Percentiles rank a stretch among this genome's conserved stretches.
phyloP scores from a whole-genome alignment of 2,797 vertebrate genomes.

The Nyctibius grandis region DNA sequence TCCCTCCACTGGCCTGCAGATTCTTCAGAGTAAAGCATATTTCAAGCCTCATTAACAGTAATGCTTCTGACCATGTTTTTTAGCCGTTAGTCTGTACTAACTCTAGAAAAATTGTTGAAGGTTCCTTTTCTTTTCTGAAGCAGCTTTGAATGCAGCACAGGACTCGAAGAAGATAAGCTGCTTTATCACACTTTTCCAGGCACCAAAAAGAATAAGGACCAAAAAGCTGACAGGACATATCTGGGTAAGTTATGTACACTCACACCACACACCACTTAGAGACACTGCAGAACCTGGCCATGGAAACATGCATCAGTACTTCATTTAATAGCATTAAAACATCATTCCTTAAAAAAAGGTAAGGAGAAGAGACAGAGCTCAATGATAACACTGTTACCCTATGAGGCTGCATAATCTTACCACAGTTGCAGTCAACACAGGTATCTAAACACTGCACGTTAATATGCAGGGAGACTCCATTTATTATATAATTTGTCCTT shows the following conservation, averaged over 20 bases:
- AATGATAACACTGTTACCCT: neutral
- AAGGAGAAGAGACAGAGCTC: neutral
- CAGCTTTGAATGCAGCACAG: neutral
- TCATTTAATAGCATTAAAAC: neutral
- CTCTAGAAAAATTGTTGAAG: neutral
- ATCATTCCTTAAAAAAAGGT: neutral
- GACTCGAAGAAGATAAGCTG: slow-evolving; percentile 1
- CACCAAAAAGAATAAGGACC: neutral
- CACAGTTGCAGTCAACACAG: neutral
- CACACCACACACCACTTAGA: neutral
- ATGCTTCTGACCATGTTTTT: neutral
- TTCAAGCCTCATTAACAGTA: slow-evolving; percentile 8
- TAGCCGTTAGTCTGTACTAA: neutral
- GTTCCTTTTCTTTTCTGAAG: neutral
- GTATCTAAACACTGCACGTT: neutral
- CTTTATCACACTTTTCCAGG: slow-evolving; percentile 36
- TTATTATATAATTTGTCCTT: neutral
- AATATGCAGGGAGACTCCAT: neutral
- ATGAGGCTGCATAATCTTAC: neutral
- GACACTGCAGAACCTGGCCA: neutral
- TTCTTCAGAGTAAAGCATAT: neutral
- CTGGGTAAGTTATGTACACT: neutral
- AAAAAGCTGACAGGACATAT: slow-evolving; percentile 14
- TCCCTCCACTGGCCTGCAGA: neutral
- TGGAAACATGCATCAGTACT: neutral